phyloP scores from a whole-genome alignment of 2,888 invertebrate genomes.

The Scaptomyza flava region DNA sequence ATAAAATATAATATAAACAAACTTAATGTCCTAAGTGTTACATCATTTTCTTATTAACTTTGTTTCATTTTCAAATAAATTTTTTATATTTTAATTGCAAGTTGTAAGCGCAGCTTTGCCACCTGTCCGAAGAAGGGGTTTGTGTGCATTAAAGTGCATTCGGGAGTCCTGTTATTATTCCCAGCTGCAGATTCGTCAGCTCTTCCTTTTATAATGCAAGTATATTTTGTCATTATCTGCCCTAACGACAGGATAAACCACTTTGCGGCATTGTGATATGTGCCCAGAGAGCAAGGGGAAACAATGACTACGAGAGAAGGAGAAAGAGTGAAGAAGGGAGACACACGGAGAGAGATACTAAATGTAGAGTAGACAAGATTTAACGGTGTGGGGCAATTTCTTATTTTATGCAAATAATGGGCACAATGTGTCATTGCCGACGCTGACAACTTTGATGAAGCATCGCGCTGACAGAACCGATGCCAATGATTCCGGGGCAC shows the following conservation, averaged over 20 bases:
- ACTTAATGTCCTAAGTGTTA: neutral
- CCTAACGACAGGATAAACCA: constrained; percentile 68
- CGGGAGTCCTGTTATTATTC: neutral
- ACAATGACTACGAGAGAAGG: neutral
- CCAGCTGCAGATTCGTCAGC: constrained; percentile 5
- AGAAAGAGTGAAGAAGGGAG: neutral
- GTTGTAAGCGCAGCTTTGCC: neutral
- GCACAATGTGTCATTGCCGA: constrained; percentile 74
- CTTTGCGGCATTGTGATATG: constrained; percentile 48
- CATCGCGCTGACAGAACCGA: constrained; percentile 55
- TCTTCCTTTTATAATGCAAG: constrained; percentile 5
- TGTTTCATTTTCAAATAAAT: no score
- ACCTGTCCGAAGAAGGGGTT: neutral
- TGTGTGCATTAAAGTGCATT: neutral
- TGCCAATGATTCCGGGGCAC: constrained; percentile 32
- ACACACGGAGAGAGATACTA: neutral
- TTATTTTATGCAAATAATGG: constrained; percentile 78
- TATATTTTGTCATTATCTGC: constrained; percentile 26
- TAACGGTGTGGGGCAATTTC: constrained; percentile 6
- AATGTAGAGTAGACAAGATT: neutral
- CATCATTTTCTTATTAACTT: neutral
- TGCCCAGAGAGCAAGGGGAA: neutral
- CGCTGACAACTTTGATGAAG: constrained; percentile 74
- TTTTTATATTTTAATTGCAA: no score
- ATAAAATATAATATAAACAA: constrained; percentile 2